Conservation (phyloP, 2,888 invertebrate genomes). For the Lycophotia porphyrea region DNA sequence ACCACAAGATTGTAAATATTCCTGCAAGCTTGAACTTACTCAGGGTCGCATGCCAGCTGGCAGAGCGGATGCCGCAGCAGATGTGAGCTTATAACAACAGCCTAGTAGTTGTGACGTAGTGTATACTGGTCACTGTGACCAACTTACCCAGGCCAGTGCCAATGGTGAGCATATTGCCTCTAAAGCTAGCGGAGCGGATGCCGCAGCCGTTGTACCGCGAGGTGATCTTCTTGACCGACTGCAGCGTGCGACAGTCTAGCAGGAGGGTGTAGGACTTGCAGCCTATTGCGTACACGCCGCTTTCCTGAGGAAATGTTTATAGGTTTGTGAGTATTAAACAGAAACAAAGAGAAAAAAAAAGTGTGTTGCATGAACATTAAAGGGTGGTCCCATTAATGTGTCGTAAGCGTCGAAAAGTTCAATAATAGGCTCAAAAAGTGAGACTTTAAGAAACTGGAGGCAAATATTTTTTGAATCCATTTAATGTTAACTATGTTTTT, state of each 20-base stretch:
- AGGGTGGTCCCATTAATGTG: too few species aligned
- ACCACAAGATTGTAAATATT: neutral
- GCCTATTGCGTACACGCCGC: conserved; percentile 97
- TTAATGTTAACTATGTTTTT: too few species aligned
- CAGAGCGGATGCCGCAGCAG: conserved; percentile 98
- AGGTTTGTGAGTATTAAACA: neutral
- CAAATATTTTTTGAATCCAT: too few species aligned
- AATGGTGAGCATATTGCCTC: conserved; percentile 96
- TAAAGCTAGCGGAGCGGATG: conserved; percentile 97
- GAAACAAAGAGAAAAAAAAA: neutral
- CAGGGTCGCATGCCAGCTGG: conserved; percentile 97
- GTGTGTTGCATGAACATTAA: neutral
- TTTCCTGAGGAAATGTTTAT: conserved; percentile 90
- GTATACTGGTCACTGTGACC: neutral
- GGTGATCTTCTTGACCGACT: conserved; percentile 94
- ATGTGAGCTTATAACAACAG: conserved; percentile 91
- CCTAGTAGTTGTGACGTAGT: neutral
- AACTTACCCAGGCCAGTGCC: conserved; percentile 95
- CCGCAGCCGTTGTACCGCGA: conserved; percentile 97
- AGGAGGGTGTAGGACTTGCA: conserved; percentile 97
- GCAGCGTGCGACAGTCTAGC: conserved; percentile 96
- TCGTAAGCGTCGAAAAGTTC: neutral
- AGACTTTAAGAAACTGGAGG: neutral
- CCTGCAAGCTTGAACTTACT: conserved; percentile 77
- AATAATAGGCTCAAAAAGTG: neutral